Evolutionary conservation across 2,888 invertebrate species (phyloP).

Genomic region (Drosophila mimetica): DNA sequence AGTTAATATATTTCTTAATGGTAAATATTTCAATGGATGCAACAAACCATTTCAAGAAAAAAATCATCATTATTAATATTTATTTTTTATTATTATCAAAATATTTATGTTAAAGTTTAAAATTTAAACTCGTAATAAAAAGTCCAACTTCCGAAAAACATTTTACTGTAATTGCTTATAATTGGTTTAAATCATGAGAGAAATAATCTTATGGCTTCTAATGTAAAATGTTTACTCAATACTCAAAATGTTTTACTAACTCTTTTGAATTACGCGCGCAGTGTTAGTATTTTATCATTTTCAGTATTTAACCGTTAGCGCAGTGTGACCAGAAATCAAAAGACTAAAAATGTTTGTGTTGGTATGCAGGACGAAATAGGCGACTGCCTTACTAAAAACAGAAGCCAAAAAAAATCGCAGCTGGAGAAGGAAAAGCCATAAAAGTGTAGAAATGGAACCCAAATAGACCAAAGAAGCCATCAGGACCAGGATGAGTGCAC

Average conservation of each 20-base stretch:
- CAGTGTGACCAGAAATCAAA: not conserved
- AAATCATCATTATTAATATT: too few species aligned
- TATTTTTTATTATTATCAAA: too few species aligned
- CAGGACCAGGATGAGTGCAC: constrained; percentile 26
- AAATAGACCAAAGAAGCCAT: constrained; percentile 11
- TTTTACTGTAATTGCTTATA: too few species aligned
- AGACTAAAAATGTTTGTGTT: not conserved
- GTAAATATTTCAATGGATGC: too few species aligned
- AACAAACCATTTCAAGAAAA: too few species aligned
- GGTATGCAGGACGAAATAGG: not conserved
- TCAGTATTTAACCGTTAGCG: not conserved
- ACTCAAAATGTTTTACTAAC: too few species aligned
- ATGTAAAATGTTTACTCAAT: not conserved
- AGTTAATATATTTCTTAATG: too few species aligned
- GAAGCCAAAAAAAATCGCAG: constrained; percentile 3
- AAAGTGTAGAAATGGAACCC: constrained; percentile 28
- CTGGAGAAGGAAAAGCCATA: constrained; percentile 23
- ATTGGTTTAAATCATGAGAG: too few species aligned
- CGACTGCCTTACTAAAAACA: not conserved
- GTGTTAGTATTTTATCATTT: not conserved
- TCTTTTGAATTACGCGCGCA: not conserved
- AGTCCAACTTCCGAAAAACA: too few species aligned
- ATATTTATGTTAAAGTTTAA: too few species aligned
- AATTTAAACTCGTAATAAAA: too few species aligned
- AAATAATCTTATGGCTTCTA: too few species aligned